Percentiles rank a stretch among this genome's conserved stretches.
These are phyloP conservation scores for Hydrolagus colliei DNA, from an alignment of 2,797 vertebrate species.

Conservation along the genomic window DNA sequence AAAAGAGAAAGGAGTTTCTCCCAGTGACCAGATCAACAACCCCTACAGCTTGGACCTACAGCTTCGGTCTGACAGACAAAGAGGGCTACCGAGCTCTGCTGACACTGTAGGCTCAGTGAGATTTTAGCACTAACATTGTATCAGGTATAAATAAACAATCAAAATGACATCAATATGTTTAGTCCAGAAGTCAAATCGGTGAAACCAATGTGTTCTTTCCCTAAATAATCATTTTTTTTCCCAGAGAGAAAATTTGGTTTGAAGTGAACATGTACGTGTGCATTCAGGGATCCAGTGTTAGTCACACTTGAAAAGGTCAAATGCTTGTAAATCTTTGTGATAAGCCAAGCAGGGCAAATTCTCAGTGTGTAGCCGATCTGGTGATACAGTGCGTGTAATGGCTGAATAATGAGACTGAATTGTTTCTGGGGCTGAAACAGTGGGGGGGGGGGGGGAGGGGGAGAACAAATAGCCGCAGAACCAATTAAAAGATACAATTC, in stretches of 20 bases:
- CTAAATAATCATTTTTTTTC: slow-evolving; percentile 31
- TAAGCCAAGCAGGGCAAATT: slow-evolving; percentile 37
- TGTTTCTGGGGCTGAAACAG: neutral
- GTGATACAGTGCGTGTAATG: slow-evolving; percentile 35
- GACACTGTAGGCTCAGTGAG: neutral
- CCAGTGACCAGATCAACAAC: no score
- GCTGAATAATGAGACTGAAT: slow-evolving; percentile 32
- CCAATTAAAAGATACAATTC: neutral
- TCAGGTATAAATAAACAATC: slow-evolving; percentile 1
- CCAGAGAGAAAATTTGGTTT: slow-evolving; percentile 38
- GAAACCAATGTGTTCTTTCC: slow-evolving; percentile 38
- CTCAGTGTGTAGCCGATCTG: slow-evolving; percentile 35
- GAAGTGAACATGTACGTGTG: slow-evolving; percentile 36
- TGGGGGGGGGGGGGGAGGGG: no score
- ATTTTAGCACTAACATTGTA: neutral
- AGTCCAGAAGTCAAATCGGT: slow-evolving; percentile 7
- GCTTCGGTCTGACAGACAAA: no score
- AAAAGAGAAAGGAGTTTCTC: no score
- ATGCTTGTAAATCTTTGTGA: slow-evolving; percentile 41
- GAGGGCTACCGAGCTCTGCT: no score
- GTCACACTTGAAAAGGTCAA: slow-evolving; percentile 38
- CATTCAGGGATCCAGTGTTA: slow-evolving; percentile 35
- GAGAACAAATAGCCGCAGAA: neutral
- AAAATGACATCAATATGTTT: slow-evolving; percentile 32
- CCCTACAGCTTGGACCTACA: no score